Evolutionary conservation across 1,140 invertebrate genomes (phyloP).

Genomic region (Penaeus chinensis): DNA sequence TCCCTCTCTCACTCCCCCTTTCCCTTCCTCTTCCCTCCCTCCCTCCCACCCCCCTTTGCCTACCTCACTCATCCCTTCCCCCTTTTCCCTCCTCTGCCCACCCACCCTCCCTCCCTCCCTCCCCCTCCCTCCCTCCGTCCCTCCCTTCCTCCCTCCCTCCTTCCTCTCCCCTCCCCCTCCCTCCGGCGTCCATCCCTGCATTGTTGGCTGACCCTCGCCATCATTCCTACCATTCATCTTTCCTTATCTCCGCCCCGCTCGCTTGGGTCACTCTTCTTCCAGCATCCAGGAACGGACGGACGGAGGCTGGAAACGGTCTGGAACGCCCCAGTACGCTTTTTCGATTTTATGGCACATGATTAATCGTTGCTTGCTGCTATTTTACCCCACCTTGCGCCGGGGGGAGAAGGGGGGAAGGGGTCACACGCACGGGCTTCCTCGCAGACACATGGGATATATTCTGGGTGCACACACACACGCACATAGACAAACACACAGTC

Average conservation of each 20-base stretch:
- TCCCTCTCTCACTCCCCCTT: too few relatives aligned
- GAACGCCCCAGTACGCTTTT: constrained; percentile 34
- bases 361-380: constrained; percentile 37
- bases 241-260: constrained; percentile 41
- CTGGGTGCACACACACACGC: too few relatives aligned
- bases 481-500: too few relatives aligned
- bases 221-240: constrained; percentile 54
- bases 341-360: constrained; percentile 45
- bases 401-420: neutral
- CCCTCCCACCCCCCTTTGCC: too few relatives aligned
- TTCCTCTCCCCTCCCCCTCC: too few relatives aligned
- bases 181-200: constrained; percentile 44
- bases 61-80: too few relatives aligned
- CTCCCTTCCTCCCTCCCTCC: too few relatives aligned
- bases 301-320: constrained; percentile 27
- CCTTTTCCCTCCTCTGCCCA: too few relatives aligned
- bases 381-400: neutral
- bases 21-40: too few relatives aligned
- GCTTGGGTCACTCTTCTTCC: constrained; percentile 52
- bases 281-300: constrained; percentile 34
- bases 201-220: constrained; percentile 43
- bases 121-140: too few relatives aligned
- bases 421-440: neutral
- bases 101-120: too few relatives aligned
- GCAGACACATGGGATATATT: too few relatives aligned